Evolutionary conservation across 2,113 vertebrate species (phyloP).

Genomic region (Argyrosomus japonicus): DNA sequence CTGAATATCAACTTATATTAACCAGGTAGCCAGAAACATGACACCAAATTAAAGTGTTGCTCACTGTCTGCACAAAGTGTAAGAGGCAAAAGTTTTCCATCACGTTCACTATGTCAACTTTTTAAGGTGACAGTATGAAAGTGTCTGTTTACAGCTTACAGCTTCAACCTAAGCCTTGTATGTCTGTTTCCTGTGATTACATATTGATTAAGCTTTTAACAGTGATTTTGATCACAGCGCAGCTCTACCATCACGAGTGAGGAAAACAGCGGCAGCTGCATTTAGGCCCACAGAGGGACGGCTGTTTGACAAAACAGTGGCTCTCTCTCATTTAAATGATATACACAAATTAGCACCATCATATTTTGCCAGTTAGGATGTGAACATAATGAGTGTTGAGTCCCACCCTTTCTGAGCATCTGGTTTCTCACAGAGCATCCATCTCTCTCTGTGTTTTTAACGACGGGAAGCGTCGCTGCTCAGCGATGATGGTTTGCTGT

Average conservation of each 20-base stretch:
- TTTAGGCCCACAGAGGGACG: slow-evolving; percentile 33
- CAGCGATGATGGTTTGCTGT: slow-evolving; percentile 73
- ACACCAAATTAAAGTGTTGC: too few species aligned
- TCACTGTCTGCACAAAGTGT: too few species aligned
- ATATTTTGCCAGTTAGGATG: slow-evolving; percentile 52
- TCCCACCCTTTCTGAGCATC: slow-evolving; percentile 86
- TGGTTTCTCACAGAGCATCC: slow-evolving; percentile 81
- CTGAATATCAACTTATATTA: too few species aligned
- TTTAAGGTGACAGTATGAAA: too few species aligned
- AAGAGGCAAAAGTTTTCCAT: too few species aligned
- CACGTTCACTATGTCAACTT: too few species aligned
- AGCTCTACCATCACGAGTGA: background rate
- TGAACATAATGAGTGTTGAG: slow-evolving; percentile 54
- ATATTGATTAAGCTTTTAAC: slow-evolving; percentile 11
- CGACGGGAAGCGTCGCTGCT: slow-evolving; percentile 78
- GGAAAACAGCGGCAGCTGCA: slow-evolving; percentile 43
- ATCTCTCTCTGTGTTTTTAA: slow-evolving; percentile 84
- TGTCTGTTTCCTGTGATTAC: background rate
- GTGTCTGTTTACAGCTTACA: background rate
- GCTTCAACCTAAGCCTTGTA: too few species aligned
- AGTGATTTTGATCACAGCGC: background rate
- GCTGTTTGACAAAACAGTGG: slow-evolving; percentile 23
- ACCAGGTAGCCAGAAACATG: too few species aligned
- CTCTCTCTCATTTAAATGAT: slow-evolving; percentile 46
- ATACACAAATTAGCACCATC: slow-evolving; percentile 45